These are phyloP conservation scores for Sciaenops ocellatus DNA, from an alignment of 2,797 vertebrate genomes.

Conservation along the genomic window DNA sequence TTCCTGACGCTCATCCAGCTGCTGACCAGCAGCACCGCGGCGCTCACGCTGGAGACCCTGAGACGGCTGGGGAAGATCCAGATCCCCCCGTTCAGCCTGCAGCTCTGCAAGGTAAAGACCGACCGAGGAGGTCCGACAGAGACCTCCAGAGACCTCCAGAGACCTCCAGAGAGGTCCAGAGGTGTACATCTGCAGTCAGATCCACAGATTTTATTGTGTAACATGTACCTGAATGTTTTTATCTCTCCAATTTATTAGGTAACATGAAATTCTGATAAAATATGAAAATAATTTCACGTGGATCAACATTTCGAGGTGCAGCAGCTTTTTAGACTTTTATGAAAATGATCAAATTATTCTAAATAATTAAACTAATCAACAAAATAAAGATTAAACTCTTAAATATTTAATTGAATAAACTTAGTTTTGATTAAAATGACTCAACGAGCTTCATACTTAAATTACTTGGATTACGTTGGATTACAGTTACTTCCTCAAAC, in stretches of 20 bases:
- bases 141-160: too few species aligned
- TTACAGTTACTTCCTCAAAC: not conserved
- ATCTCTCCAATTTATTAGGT: too few species aligned
- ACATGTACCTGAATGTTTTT: too few species aligned
- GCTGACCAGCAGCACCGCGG: slow-evolving; percentile 91
- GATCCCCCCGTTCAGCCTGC: slow-evolving; percentile 91
- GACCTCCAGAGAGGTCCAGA: too few species aligned
- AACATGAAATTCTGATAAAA: not conserved
- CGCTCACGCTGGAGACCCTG: slow-evolving; percentile 91
- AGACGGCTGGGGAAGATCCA: slow-evolving; percentile 89
- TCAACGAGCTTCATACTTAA: not conserved
- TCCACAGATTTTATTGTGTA: too few species aligned
- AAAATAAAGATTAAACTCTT: too few species aligned
- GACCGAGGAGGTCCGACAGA: too few species aligned
- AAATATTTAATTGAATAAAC: not conserved
- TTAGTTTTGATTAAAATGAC: not conserved
- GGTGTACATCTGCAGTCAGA: too few species aligned
- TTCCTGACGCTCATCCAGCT: slow-evolving; percentile 96
- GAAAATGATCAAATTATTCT: not conserved
- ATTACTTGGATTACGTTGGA: not conserved
- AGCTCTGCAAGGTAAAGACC: slow-evolving; percentile 86
- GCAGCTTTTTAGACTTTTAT: not conserved
- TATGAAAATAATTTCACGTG: not conserved
- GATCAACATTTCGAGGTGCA: not conserved
- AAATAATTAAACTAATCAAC: not conserved